Evolutionary conservation across 1,140 invertebrate species (phyloP).

Genomic region (Plutomurus gul): DNA sequence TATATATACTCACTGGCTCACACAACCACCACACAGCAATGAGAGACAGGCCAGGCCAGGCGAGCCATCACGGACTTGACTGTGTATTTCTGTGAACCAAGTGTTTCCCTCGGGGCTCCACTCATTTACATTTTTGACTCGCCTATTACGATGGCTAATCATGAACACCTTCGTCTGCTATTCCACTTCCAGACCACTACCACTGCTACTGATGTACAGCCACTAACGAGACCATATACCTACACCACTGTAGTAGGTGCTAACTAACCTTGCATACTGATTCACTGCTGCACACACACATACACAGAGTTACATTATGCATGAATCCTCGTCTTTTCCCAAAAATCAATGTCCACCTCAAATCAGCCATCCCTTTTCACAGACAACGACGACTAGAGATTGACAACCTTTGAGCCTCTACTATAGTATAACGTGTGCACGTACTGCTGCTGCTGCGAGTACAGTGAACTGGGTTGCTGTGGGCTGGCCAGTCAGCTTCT

Average conservation of each 20-base stretch:
- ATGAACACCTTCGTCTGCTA: neutral
- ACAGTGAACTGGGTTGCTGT: too few species aligned
- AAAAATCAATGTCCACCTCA: conserved; percentile 21
- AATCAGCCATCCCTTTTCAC: too few species aligned
- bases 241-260: neutral
- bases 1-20: too few species aligned
- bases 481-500: too few species aligned
- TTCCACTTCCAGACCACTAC: neutral
- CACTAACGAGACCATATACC: neutral
- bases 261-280: neutral
- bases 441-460: too few species aligned
- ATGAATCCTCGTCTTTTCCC: too few species aligned
- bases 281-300: neutral
- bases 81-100: conserved; percentile 1
- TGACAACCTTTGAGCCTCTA: too few species aligned
- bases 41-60: neutral
- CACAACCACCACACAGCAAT: neutral
- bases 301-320: too few species aligned
- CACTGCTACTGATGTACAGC: neutral
- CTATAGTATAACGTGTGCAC: too few species aligned
- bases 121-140: conserved; percentile 20
- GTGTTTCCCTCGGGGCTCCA: conserved; percentile 5
- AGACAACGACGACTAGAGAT: too few species aligned
- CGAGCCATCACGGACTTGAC: neutral
- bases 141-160: neutral